Conservation (phyloP, 2,797 vertebrate species). For the Thaleichthys pacificus region DNA sequence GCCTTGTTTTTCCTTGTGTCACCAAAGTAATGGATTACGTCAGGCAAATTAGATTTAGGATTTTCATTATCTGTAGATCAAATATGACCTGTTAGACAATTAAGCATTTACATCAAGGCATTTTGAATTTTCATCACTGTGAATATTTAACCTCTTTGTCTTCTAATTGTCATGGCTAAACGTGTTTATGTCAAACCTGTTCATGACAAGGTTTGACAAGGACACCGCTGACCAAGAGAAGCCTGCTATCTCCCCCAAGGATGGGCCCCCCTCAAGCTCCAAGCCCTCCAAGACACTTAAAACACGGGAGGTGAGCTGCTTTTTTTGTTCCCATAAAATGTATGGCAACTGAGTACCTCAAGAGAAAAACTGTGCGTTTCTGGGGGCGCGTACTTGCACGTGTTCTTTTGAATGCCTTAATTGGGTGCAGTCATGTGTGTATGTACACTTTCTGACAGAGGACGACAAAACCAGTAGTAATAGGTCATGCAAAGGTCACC, state of each 20-base stretch:
- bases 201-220: conserved; percentile 68
- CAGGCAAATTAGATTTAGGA: background rate
- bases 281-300: conserved; percentile 66
- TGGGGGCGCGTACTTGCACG: conserved; percentile 26
- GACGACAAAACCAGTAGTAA: background rate
- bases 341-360: background rate
- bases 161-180: too few species aligned
- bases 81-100: too few species aligned
- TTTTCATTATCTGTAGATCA: background rate
- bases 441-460: background rate
- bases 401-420: conserved; percentile 10
- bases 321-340: background rate
- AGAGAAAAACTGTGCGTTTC: conserved; percentile 29
- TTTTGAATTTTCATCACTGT: too few species aligned
- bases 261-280: conserved; percentile 42
- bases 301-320: conserved; percentile 63
- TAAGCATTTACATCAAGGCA: too few species aligned
- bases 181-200: background rate
- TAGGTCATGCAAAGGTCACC: background rate
- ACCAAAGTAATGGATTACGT: background rate
- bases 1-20: background rate
- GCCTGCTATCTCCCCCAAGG: conserved; percentile 53
- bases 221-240: conserved; percentile 71
- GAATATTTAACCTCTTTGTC: too few species aligned
- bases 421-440: background rate